Evolutionary conservation across 2,797 vertebrate species (phyloP).

Genomic region (Catamblyrhynchus diadema): DNA sequence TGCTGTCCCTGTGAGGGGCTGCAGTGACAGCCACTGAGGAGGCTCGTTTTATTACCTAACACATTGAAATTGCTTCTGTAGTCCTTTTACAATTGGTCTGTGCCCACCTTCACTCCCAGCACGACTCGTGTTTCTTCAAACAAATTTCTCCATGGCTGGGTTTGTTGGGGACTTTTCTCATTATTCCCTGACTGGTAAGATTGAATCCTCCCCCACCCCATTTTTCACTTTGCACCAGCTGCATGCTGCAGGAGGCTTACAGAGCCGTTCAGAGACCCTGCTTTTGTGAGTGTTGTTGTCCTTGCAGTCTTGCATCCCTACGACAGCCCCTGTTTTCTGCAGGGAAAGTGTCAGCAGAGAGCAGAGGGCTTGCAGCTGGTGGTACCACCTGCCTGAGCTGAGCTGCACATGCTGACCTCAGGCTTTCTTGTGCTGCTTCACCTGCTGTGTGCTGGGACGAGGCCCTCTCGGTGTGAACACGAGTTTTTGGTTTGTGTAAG

Average conservation of each 20-base stretch:
- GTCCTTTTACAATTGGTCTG: neutral
- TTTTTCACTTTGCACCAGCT: neutral
- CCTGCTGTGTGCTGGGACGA: neutral
- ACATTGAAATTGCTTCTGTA: neutral
- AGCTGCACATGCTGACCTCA: neutral
- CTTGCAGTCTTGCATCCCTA: neutral
- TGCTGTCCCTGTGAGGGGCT: accelerated
- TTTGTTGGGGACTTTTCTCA: neutral
- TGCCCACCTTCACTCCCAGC: neutral
- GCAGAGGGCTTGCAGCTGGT: neutral
- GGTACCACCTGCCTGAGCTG: neutral
- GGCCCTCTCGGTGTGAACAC: accelerated
- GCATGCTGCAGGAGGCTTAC: neutral
- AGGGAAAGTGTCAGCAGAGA: neutral
- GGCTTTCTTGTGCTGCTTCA: neutral
- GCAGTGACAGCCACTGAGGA: accelerated
- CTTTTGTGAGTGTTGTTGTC: neutral
- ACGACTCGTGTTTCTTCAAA: accelerated
- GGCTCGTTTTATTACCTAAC: neutral
- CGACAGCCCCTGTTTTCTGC: neutral
- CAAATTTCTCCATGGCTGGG: neutral
- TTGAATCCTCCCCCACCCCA: neutral
- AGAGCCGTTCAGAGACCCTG: neutral
- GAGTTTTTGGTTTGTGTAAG: neutral
- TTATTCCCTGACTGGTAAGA: neutral